phyloP scores from a whole-genome alignment of 1,140 invertebrate species.

The Drosophila sechellia region DNA sequence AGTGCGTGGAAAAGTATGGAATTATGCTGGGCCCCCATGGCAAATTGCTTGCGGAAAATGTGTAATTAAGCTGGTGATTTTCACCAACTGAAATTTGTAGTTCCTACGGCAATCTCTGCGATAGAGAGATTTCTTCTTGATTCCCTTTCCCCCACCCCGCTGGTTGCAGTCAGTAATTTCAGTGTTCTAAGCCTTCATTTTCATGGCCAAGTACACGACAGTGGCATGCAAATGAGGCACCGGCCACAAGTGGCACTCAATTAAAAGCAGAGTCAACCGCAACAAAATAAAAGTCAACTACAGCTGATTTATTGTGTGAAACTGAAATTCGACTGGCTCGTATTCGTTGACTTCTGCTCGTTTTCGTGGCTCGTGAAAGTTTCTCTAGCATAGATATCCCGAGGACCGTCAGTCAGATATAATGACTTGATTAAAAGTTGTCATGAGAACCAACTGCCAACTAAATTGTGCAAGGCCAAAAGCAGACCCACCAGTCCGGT shows the following conservation, averaged over 20 bases:
- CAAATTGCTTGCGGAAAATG: constrained; percentile 43
- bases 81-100: constrained; percentile 14
- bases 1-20: constrained; percentile 52
- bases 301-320: constrained; percentile 79
- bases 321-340: constrained; percentile 53
- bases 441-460: constrained; percentile 61
- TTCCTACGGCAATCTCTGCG: constrained; percentile 11
- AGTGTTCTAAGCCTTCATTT: constrained; percentile 35
- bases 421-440: constrained; percentile 81
- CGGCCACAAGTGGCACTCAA: constrained; percentile 54
- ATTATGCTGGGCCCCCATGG: constrained; percentile 36
- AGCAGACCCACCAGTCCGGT: constrained; percentile 6
- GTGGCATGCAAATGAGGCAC: constrained; percentile 61
- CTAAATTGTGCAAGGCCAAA: constrained; percentile 38
- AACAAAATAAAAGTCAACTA: constrained; percentile 61
- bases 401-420: constrained; percentile 67
- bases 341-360: constrained; percentile 37
- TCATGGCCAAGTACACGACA: constrained; percentile 54
- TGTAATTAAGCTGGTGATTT: constrained; percentile 48
- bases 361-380: constrained; percentile 62
- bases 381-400: constrained; percentile 47
- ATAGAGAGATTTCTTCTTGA: constrained; percentile 4
- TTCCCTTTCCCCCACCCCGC: neutral
- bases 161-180: constrained; percentile 7
- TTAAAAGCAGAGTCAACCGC: constrained; percentile 49